Base-by-base conservation (phyloP, 1,140 invertebrate species). In the Cecropterus lyciades region DNA sequence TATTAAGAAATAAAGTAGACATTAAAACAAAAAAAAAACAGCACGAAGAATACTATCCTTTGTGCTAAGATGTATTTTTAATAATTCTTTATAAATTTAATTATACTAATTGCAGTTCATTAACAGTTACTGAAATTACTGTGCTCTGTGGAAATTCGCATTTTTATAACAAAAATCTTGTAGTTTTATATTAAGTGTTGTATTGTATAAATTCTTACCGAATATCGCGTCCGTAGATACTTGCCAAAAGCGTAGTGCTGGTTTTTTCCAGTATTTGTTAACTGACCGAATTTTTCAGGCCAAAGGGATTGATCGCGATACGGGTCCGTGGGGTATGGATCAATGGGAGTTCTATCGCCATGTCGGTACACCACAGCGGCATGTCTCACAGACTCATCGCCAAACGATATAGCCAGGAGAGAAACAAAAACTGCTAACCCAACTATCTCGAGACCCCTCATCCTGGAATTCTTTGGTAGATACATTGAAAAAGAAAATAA, bases 181-280 rank as follows among this genome's bases (percentile, higher is more conserved):
- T n/a, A n/a, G 7, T 7, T 33, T 33, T 1, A 33, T 33, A 33
- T 9, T 33, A 3, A 33, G 10, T 9, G 10, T 33, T 9, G 30
- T 33, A 33, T 13, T 20, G 49, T 27, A 51, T 45, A 37, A 64
- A 27, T 56, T 52, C 82, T 84, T 84, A 93, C 89, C 57, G 79
- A 65, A 84, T 98, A 98, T 7, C 96, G 93, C 30, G 94, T 77
- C n/a, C 96, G 91, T 0, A 98, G 83, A 94, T 94, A 97, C 79
- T 95, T 91, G n/a, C 98, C 97, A 3, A 98, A 87, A 6, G 94
- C 77, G 82, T 94, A 96, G 45, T 98, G 96, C 75, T 97, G 95
- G 65, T 91, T 81, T 91, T 97, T 97, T 27, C 97, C 97, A 67
- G 91, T 82, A 85, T 96, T 95, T 0, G 97, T 98, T 15, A 98